Base-by-base conservation (phyloP, 2,797 vertebrate genomes). In the Clamator glandarius region DNA sequence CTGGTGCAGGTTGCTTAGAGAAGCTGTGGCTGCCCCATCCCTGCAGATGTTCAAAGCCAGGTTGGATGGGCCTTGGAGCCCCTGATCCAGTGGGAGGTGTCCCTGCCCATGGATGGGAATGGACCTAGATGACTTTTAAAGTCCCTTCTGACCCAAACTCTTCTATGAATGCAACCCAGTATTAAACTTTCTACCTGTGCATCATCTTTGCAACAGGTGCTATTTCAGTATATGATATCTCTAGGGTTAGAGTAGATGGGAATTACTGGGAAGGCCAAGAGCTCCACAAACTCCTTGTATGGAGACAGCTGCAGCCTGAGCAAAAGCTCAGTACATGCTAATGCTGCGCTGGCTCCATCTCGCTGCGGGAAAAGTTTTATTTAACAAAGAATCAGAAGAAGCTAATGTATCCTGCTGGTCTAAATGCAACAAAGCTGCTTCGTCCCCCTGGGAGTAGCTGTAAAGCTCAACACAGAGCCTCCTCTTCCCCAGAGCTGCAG, bases 341-440 rank as follows among this genome's bases (percentile, higher is more conserved):
- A n/a, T 41, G 8, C 29, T 73, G 46, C 44, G 10, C 19, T 28
- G 50, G 25, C 44, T 78, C 66, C 20, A 41, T 6, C 58, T 42
- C 41, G 36, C 77, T 81, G 16, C 24, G 69, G 39, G 41, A 29
- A 9, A 29, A 39, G 3, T 4, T 17, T 57, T 35, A 31, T 18
- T 54, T 29, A 5, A 39, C 1, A 20, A 29, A 18, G 36, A 2
- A n/a, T 25, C 2, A 2, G 12, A 69, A 61, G 41, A 2, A 39
- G 35, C 9, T 35, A 10, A 18, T 35, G 28, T 5, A 29, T 73
- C 24, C 39, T 44, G 52, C 18, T 73, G 46, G 29, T 5, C 23
- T 70, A 41, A 84, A 63, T 21, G 31, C 28, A 57, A 2, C 6
- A 5, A 25, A 17, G 7, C 13, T 75, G 17, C 44, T 25, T 11